Conservation (phyloP, 1,140 invertebrate genomes). For the Homalodisca vitripennis region DNA sequence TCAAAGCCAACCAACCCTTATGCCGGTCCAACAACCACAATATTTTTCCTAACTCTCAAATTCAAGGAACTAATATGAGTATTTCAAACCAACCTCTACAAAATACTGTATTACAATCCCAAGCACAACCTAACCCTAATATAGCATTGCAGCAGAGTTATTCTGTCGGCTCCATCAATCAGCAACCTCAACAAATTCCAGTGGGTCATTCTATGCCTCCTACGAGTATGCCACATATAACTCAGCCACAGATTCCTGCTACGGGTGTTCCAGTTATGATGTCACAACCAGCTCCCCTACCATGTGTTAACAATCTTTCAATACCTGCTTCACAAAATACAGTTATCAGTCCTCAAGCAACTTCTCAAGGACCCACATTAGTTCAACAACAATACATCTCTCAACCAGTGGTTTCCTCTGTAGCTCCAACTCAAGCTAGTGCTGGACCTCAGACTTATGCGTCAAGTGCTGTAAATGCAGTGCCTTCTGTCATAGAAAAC, state of each 20-base stretch:
- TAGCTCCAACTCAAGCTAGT: constrained; percentile 6
- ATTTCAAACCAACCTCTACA: constrained; percentile 16
- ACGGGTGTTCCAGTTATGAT: constrained; percentile 10
- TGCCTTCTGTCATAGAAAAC: constrained; percentile 36
- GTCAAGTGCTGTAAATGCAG: constrained; percentile 31
- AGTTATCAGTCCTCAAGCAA: constrained; percentile 37
- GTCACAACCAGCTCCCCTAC: background rate
- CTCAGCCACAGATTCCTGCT: constrained; percentile 9
- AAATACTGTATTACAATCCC: constrained; percentile 24
- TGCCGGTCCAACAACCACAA: constrained; percentile 32
- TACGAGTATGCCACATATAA: constrained; percentile 21
- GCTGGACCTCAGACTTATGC: constrained; percentile 11
- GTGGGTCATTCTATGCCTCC: background rate
- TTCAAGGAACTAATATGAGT: constrained; percentile 9
- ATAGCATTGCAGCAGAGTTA: constrained; percentile 20
- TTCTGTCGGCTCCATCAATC: constrained; percentile 34
- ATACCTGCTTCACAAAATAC: constrained; percentile 40
- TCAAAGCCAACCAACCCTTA: constrained; percentile 48
- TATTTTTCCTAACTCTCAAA: constrained; percentile 28
- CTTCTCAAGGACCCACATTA: constrained; percentile 52
- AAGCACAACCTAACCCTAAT: constrained; percentile 27
- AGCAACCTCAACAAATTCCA: constrained; percentile 33
- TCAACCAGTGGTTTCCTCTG: constrained; percentile 41
- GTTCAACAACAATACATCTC: constrained; percentile 52
- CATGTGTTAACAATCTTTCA: constrained; percentile 12